phyloP scores from a whole-genome alignment of 1,140 invertebrate genomes.

The Pseudomyrmex gracilis region DNA sequence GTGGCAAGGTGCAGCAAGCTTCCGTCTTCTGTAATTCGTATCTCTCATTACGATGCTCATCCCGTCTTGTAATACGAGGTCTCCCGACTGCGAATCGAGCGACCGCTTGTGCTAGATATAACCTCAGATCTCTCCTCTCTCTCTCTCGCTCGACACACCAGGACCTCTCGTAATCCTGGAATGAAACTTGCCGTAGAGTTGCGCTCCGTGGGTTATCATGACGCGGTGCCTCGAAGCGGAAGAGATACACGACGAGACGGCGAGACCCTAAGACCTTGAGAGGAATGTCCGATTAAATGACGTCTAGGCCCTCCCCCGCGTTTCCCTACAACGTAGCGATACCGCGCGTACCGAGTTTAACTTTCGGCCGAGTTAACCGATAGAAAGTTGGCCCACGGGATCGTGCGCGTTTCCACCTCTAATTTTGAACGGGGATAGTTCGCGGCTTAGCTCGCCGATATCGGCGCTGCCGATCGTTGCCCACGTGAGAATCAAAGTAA shows the following conservation, averaged over 20 bases:
- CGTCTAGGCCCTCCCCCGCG: conserved; percentile 54
- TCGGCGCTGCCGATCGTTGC: conserved; percentile 7
- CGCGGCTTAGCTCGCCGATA: background rate
- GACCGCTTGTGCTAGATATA: conserved; percentile 22
- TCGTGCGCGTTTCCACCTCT: conserved; percentile 36
- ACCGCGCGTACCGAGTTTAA: conserved; percentile 48
- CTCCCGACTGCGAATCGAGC: conserved; percentile 57
- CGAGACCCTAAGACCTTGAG: conserved; percentile 68
- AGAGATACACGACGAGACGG: conserved; percentile 75
- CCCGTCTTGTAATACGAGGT: conserved; percentile 71
- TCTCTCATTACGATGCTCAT: conserved; percentile 72
- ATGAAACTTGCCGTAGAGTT: conserved; percentile 75
- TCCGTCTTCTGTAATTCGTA: conserved; percentile 65
- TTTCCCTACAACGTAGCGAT: conserved; percentile 1
- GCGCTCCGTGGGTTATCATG: conserved; percentile 75
- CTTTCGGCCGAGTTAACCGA: conserved; percentile 41
- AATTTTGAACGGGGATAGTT: conserved; percentile 44
- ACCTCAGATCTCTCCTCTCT: background rate
- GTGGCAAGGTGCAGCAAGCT: background rate
- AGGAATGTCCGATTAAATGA: conserved; percentile 73
- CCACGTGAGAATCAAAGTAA: conserved; percentile 6
- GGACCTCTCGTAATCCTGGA: conserved; percentile 74
- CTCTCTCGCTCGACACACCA: background rate
- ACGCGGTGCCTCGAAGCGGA: conserved; percentile 76
- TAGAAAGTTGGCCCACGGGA: conserved; percentile 44